Evolutionary conservation across 2,113 vertebrate species (phyloP), one percentile per base, ranked within the genome.

Genomic region (Phainopepla nitens): DNA sequence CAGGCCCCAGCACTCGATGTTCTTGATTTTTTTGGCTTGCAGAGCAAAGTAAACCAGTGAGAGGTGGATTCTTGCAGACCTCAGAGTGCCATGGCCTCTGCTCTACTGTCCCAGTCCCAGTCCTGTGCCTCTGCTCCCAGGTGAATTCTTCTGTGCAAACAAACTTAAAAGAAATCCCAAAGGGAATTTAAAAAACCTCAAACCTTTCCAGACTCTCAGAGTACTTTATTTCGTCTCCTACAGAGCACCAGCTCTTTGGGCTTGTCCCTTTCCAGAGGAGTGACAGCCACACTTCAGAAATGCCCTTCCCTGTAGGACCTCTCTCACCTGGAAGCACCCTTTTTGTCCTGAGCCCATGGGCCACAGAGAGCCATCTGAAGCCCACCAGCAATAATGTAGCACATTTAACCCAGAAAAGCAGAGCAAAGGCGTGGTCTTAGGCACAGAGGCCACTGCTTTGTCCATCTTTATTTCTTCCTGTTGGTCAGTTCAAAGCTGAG

Each of bases 171-270:
- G n/a, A 61, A 25, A 17, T 33, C 15, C 13, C 31, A 39, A 61
- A 61, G 19, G 19, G n/a, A 50, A 49, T 28, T 23, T 0, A 3
- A 45, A 56, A 64, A 22, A 0, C 0, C 18, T 3, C 12, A 41
- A 5, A 50, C 19, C 7, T 84, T 57, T 62, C 24, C 33, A 71
- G 12, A 11, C 23, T 77, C 19, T 62, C 13, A 4, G 18, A 50
- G 24, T 47, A 39, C 15, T 50, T 90, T 45, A 39, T 68, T 87
- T 87, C 2, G 8, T 45, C 29, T 60, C 15, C 51, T 54, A 16
- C 29, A 50, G 4, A 41, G 11, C 11, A 50, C 6, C 18, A 81
- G 39, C 5, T 68, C 47, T 33, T 33, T 20, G 39, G 24, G 9
- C 14, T 88, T 51, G 11, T 54, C 9, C 9, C 20, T 93, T 71